Evolutionary conservation across 2,113 vertebrate species (phyloP), one percentile per base, ranked within the genome.

Genomic region (Amphilophus citrinellus): DNA sequence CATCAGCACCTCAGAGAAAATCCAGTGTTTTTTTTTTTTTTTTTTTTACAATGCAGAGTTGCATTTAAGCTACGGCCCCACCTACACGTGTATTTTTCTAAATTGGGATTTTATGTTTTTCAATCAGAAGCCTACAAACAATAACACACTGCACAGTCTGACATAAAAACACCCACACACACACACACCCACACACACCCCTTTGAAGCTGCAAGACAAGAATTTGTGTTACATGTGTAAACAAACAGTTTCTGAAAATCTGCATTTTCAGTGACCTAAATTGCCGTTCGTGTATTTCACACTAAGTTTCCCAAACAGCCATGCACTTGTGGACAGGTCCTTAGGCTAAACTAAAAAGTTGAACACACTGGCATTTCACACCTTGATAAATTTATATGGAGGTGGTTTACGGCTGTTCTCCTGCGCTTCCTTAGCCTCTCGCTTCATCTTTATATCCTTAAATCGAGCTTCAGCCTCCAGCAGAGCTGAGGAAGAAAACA

Each of bases 321-420:
- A 39, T 11, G 42, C 7, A 30, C 66, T 20, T 50, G 3, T 71
- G 3, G 6, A 7, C 24, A 7, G 17, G 17, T 50, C 15, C 44
- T 30, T 53, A 30, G 24, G 32, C 24, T 30, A 18, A 50, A 62
- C 32, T 10, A 61, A 57, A 57, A 73, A 80, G 10, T 13, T 11
- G 27, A 17, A 56, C 3, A 35, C 0, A 1, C 17, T 32, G 6
- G 60, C 22, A 15, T 57, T 56, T 75, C 91, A 76, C 76, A 99
- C 98, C 98, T 99, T 99, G 81, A 99, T 99, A 9, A 97, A 98
- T 85, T 99, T 99, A 89, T 99, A 99, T 0, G 98, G 97, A 0
- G 98, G 98, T 1, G 98, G 98, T 84, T 98, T 99, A 1, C 97
- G 96, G 89, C 97, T 98, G 77, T 96, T 98, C 94, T 98, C 98